phyloP scores from a whole-genome alignment of 2,797 vertebrate genomes.

The Paedocypris micromegethes region DNA sequence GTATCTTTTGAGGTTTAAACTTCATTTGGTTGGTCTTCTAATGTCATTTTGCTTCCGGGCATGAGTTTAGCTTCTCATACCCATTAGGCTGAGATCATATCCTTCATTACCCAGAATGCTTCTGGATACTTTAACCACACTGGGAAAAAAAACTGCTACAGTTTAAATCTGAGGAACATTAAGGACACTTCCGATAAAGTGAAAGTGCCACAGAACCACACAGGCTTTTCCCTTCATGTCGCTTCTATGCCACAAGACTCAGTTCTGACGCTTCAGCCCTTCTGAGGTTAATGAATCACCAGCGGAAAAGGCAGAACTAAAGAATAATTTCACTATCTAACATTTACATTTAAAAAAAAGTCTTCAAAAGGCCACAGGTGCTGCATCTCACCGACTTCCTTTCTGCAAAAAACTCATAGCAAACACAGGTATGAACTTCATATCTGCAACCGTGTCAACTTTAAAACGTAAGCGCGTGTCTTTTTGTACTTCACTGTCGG shows the following conservation, averaged over 20 bases:
- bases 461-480: neutral
- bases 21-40: constrained; percentile 26
- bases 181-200: constrained; percentile 24
- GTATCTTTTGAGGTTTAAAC: constrained; percentile 7
- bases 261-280: constrained; percentile 1
- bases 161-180: neutral
- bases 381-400: constrained; percentile 18
- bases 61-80: neutral
- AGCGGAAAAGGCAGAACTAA: constrained; percentile 27
- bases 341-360: neutral
- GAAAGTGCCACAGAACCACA: constrained; percentile 9
- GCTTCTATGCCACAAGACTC: constrained; percentile 8
- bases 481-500: neutral
- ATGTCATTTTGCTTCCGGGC: constrained; percentile 39
- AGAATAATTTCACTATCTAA: constrained; percentile 13
- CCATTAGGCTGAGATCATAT: neutral
- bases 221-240: constrained; percentile 18
- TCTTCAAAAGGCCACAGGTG: constrained; percentile 28
- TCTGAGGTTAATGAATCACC: constrained; percentile 2
- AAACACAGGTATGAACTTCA: constrained; percentile 20
- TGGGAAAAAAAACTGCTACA: neutral
- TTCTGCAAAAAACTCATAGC: constrained; percentile 14
- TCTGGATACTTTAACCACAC: neutral
- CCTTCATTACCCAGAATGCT: constrained; percentile 10
- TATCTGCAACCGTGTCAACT: neutral